Conservation (phyloP, 2,888 invertebrate genomes). For the Xylota segnis region DNA sequence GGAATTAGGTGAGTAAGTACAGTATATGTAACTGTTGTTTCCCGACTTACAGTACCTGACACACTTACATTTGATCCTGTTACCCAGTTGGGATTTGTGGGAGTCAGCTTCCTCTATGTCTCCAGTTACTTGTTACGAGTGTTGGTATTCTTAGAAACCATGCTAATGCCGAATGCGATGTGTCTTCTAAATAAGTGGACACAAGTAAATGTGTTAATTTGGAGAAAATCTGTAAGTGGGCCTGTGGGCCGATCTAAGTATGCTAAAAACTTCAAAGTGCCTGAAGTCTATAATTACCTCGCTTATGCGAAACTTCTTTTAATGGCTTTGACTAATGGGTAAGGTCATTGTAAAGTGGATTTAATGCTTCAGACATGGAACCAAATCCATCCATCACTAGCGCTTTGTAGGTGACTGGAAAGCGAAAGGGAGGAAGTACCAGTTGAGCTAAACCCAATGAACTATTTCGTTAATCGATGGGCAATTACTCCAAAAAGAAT, state of each 20-base stretch:
- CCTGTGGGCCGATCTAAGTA: not conserved
- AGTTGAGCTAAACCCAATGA: not conserved
- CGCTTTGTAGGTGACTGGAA: constrained; percentile 7
- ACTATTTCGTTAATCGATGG: not conserved
- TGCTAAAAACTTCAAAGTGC: not conserved
- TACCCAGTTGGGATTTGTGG: not conserved
- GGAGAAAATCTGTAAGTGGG: constrained; percentile 29
- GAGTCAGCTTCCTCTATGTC: not conserved
- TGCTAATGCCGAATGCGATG: not conserved
- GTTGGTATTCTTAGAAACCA: too few species aligned
- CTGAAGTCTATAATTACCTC: not conserved
- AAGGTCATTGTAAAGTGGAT: not conserved
- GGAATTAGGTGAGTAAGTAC: constrained; percentile 39
- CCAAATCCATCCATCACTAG: not conserved
- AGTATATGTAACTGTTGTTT: constrained; percentile 28
- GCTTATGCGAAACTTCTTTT: not conserved
- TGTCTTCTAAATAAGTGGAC: not conserved
- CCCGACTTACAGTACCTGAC: constrained; percentile 10
- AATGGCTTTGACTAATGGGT: not conserved
- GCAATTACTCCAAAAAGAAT: not conserved
- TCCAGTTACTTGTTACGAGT: too few species aligned
- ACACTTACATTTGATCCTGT: not conserved
- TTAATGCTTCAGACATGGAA: not conserved
- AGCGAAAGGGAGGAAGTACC: not conserved
- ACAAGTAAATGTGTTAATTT: constrained; percentile 31